Evolutionary conservation across 37 sponge, comb jelly and placozoan species (phyloP).

Genomic region (Geodia barretti): DNA sequence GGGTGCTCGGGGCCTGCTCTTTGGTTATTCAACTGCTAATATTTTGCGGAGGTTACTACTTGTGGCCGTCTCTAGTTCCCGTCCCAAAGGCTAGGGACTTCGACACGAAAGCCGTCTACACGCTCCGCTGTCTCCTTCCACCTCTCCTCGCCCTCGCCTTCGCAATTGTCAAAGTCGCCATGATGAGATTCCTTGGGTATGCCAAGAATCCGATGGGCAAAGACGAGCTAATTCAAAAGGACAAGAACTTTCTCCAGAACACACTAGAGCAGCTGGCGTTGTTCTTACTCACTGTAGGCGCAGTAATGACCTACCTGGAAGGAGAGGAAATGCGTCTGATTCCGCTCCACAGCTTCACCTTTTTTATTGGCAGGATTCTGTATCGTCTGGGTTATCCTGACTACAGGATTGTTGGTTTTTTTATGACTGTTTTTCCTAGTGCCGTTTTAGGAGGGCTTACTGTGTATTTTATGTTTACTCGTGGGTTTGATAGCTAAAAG

Average conservation of each 20-base stretch:
- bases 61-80: conserved; percentile 35
- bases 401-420: neutral
- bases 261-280: conserved; percentile 28
- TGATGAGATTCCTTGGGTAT: neutral
- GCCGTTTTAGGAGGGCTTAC: neutral
- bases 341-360: conserved; percentile 11
- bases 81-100: conserved; percentile 36
- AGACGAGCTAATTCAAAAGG: conserved; percentile 16
- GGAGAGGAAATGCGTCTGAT: conserved; percentile 30
- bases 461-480: neutral
- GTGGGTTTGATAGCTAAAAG: neutral
- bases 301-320: neutral
- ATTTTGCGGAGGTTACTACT: conserved; percentile 51
- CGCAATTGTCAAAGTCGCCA: conserved; percentile 8
- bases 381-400: conserved; percentile 23
- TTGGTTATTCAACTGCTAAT: neutral
- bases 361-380: conserved; percentile 18
- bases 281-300: neutral
- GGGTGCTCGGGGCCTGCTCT: neutral
- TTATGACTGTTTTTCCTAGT: neutral
- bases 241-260: conserved; percentile 29
- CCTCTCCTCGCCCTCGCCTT: conserved; percentile 14
- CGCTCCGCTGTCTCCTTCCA: conserved; percentile 48
- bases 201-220: conserved; percentile 10
- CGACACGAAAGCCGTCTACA: conserved; percentile 25